phyloP scores from a whole-genome alignment of 35 echinoderm and acorn worm species.

The Diadema setosum region DNA sequence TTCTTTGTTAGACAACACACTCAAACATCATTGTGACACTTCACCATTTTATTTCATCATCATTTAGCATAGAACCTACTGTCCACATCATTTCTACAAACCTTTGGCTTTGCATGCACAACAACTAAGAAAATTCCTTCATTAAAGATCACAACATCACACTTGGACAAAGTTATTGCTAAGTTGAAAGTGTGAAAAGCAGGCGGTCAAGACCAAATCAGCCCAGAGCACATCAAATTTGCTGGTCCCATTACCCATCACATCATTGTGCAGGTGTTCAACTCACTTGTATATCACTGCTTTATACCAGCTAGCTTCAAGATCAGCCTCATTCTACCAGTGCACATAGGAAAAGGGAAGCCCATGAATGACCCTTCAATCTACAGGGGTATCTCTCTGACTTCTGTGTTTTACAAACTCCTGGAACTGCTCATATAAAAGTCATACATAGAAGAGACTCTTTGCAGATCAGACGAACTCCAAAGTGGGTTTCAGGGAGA shows the following conservation, averaged over 20 bases:
- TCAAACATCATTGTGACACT: too few relatives aligned
- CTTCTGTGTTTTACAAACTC: not conserved
- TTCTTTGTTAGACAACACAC: too few relatives aligned
- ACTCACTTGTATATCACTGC: not conserved
- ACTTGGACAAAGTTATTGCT: not conserved
- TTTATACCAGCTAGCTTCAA: not conserved
- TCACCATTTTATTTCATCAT: too few relatives aligned
- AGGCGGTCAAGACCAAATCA: not conserved
- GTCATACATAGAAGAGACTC: too few relatives aligned
- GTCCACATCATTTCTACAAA: too few relatives aligned
- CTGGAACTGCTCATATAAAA: too few relatives aligned
- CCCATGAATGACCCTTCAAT: not conserved
- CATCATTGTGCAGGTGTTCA: not conserved
- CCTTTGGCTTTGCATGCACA: too few relatives aligned
- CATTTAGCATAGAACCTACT: too few relatives aligned
- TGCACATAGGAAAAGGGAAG: not conserved
- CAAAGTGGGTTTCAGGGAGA: too few relatives aligned
- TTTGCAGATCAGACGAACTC: too few relatives aligned
- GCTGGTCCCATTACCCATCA: not conserved
- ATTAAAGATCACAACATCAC: not conserved
- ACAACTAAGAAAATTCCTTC: too few relatives aligned
- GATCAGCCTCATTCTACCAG: not conserved
- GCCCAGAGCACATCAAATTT: not conserved
- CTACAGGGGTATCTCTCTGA: not conserved
- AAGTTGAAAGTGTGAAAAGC: too few relatives aligned